phyloP scores from a whole-genome alignment of 2,888 invertebrate genomes.

The Agapostemon virescens region DNA sequence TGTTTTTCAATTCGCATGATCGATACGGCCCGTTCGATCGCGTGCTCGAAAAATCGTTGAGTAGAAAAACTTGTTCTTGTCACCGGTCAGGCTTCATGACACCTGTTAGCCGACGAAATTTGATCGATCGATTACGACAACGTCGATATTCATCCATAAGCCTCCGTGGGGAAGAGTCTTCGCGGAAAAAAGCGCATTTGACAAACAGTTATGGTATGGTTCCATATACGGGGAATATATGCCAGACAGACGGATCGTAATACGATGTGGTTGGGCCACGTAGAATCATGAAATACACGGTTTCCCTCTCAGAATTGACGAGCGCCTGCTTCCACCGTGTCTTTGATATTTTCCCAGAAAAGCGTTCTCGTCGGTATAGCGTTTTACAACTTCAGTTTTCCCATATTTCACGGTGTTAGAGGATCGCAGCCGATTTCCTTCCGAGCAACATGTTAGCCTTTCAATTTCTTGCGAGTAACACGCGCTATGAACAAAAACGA shows the following conservation, averaged over 20 bases:
- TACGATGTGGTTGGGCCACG: constrained; percentile 66
- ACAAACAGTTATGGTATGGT: constrained; percentile 70
- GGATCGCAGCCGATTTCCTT: constrained; percentile 9
- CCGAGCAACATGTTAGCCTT: neutral
- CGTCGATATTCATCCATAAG: constrained; percentile 64
- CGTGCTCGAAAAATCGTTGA: constrained; percentile 67
- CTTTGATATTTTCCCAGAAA: constrained; percentile 46
- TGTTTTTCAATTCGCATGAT: constrained; percentile 61
- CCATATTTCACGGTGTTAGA: constrained; percentile 33
- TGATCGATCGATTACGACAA: constrained; percentile 75
- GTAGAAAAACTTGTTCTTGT: constrained; percentile 79
- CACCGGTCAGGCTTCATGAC: constrained; percentile 68
- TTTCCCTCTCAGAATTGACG: constrained; percentile 78
- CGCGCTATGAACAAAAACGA: neutral
- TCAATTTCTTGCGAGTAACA: neutral
- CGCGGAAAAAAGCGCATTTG: constrained; percentile 55
- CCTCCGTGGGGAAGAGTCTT: constrained; percentile 44
- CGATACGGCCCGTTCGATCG: constrained; percentile 59
- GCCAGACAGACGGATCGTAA: constrained; percentile 68
- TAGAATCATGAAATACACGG: constrained; percentile 72
- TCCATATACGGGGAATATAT: constrained; percentile 68
- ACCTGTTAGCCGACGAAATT: constrained; percentile 75
- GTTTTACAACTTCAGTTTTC: constrained; percentile 24
- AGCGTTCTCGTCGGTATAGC: constrained; percentile 30
- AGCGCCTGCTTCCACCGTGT: constrained; percentile 34